Base-by-base conservation (phyloP, 2,797 vertebrate genomes). In the Pitangus sulphuratus region DNA sequence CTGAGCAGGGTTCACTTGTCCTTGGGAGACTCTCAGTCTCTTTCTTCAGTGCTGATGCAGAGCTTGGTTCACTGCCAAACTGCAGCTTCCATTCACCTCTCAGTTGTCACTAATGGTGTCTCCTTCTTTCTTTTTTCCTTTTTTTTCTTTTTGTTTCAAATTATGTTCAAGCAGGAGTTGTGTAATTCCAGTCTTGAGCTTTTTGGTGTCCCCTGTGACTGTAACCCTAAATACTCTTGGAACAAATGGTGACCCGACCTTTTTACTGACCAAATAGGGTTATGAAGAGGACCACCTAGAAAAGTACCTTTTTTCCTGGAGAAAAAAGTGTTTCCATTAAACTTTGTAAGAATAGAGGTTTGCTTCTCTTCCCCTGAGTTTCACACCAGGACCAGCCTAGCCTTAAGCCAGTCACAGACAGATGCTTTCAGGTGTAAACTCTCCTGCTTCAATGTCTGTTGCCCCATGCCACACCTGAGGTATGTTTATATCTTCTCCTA, bases 1-100 rank as follows among this genome's bases (percentile, higher is more conserved):
- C 3, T 0, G 0, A 3, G 33, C 7, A 42, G 37, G 25, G 45
- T 54, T 70, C 1, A 0, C 35, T 35, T 31, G 24, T 54, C 16
- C 74, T 82, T 0, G 0, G 70, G 45, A 39, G 7, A 15, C 16
- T 72, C 54, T 25, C 35, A 5, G 11, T 21, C 50, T 72, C 6
- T 9, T 26, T 47, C 15, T 66, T 33, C 35, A 25, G 40, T 15
- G 89, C 39, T 0, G 6, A 14, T 61, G 39, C 30, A 76, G 50
- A 62, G 11, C 26, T 72, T 76, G 22, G 8, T 13, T 70, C 15
- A 5, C 8, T 47, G 68, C 64, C 56, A 47, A 6, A 9, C 44
- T 44, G 21, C 7, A 8, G 54, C 54, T 92, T 57, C 33, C 45
- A 11, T 57, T 60, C 39, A 56, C 39, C 19, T 70, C 25, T 16